phyloP scores from a whole-genome alignment of 2,113 vertebrate genomes.

The Oxyura jamaicensis region DNA sequence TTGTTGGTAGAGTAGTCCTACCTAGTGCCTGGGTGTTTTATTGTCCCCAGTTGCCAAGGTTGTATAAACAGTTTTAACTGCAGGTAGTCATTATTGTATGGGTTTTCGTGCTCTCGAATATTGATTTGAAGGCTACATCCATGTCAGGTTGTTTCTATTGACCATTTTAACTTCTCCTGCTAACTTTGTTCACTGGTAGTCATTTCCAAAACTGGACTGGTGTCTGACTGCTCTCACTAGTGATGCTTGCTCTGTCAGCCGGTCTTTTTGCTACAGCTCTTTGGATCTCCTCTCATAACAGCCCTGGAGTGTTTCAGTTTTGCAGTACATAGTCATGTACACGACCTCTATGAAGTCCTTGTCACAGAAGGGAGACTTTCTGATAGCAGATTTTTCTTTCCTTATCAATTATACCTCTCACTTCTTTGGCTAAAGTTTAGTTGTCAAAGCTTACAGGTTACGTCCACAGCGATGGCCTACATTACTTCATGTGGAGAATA shows the following conservation, averaged over 20 bases:
- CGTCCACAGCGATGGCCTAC: not conserved
- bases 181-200: not conserved
- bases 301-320: not conserved
- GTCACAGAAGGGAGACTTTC: not conserved
- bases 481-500: not conserved
- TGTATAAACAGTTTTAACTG: not conserved
- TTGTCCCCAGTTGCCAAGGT: not conserved
- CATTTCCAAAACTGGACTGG: not conserved
- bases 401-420: not conserved
- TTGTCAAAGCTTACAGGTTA: not conserved
- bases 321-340: not conserved
- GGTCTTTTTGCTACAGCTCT: not conserved
- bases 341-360: not conserved
- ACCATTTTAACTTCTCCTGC: not conserved
- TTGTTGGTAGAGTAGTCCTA: not conserved
- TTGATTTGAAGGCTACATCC: not conserved
- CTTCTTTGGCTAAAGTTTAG: not conserved
- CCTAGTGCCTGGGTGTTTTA: accelerated
- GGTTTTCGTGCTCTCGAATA: not conserved
- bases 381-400: not conserved
- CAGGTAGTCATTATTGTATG: not conserved
- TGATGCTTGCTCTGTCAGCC: not conserved
- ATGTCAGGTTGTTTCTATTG: not conserved
- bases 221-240: not conserved
- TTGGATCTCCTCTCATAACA: not conserved